These are phyloP conservation scores for Koerneria pararmatus DNA, from an alignment of 2,888 invertebrate species.

Conservation along the genomic window DNA sequence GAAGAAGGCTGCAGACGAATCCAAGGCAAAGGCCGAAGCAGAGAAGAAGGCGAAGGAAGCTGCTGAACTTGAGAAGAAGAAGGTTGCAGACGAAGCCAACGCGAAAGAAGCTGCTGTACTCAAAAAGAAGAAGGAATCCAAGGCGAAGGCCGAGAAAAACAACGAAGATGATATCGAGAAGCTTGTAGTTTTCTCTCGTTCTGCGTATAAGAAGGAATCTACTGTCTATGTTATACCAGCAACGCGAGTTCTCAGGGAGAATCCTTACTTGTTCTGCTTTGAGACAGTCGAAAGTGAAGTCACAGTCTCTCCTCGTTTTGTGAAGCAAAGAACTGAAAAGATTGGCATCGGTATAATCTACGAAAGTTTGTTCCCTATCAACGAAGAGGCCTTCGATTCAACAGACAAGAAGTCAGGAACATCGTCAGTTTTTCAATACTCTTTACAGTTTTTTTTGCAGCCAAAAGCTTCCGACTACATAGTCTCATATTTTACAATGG, in stretches of 20 bases:
- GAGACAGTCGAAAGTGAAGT: neutral
- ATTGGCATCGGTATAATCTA: slow-evolving; percentile 42
- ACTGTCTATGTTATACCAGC: neutral
- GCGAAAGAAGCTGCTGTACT: slow-evolving; percentile 17
- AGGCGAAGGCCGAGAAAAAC: slow-evolving; percentile 6
- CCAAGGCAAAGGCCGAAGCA: slow-evolving; percentile 1
- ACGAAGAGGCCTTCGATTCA: neutral
- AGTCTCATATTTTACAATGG: neutral
- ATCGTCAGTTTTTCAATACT: neutral
- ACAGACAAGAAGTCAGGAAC: neutral
- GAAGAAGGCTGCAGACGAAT: neutral
- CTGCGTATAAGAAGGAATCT: neutral
- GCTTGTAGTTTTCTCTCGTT: neutral
- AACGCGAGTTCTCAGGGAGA: too few species aligned
- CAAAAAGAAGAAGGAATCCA: neutral
- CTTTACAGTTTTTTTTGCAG: neutral
- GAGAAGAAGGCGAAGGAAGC: slow-evolving; percentile 13
- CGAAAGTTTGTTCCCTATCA: slow-evolving; percentile 23
- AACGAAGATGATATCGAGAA: neutral
- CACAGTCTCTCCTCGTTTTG: neutral
- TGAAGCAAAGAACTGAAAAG: slow-evolving; percentile 14
- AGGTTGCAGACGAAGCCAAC: slow-evolving; percentile 21
- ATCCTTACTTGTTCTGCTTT: neutral
- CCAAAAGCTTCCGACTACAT: neutral
- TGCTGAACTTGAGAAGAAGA: slow-evolving; percentile 2